phyloP scores from a whole-genome alignment of 2,113 vertebrate species.

The Sterna hirundo region DNA sequence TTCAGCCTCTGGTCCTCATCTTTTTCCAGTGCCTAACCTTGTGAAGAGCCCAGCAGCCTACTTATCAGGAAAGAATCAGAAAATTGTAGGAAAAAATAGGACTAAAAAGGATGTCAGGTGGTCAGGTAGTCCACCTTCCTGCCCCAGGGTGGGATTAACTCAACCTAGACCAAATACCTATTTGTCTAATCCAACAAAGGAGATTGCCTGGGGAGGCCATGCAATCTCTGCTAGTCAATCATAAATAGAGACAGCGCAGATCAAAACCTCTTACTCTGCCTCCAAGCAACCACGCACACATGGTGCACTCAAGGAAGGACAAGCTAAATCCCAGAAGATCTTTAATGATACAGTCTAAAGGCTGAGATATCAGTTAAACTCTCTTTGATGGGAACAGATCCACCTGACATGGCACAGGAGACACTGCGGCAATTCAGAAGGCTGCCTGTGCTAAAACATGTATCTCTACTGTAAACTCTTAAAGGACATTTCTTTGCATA shows the following conservation, averaged over 20 bases:
- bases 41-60: background rate
- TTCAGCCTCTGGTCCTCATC: background rate
- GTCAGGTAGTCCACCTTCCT: slow-evolving; percentile 27
- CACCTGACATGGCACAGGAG: background rate
- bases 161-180: slow-evolving; percentile 33
- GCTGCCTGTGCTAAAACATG: background rate
- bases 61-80: slow-evolving; percentile 16
- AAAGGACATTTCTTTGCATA: background rate
- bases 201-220: background rate
- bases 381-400: background rate
- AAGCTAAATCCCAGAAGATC: slow-evolving; percentile 23
- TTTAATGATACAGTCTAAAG: slow-evolving; percentile 35
- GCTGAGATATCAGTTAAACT: background rate
- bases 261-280: slow-evolving; percentile 29
- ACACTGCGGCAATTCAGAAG: background rate
- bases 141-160: slow-evolving; percentile 47
- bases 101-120: slow-evolving; percentile 35
- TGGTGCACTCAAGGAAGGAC: background rate
- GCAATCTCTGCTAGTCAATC: slow-evolving; percentile 56
- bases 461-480: background rate
- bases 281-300: background rate
- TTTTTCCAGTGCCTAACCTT: background rate
- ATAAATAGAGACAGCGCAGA: slow-evolving; percentile 52
- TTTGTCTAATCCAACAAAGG: slow-evolving; percentile 46
- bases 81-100: background rate